Percentiles rank a stretch among this genome's conserved stretches.
Evolutionary conservation across 2,797 vertebrate genomes (phyloP).

Genomic region (Sparidentex hasta): DNA sequence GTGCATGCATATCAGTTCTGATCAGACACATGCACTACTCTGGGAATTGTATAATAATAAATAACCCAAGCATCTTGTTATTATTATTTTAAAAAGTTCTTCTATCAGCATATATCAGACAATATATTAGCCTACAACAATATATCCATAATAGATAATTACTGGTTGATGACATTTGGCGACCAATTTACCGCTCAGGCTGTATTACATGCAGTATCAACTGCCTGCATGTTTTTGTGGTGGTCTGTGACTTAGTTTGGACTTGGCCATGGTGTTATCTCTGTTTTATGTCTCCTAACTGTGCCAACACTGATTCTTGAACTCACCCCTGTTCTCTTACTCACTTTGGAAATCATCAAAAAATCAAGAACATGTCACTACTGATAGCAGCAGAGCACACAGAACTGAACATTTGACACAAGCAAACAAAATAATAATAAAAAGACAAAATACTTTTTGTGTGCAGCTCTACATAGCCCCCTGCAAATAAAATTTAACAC

Average conservation of each 20-base stretch:
- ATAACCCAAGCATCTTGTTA: no score
- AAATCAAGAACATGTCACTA: not conserved
- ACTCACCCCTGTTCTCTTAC: not conserved
- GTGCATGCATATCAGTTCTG: no score
- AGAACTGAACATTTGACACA: not conserved
- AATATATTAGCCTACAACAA: no score
- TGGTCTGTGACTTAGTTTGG: not conserved
- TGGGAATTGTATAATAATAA: no score
- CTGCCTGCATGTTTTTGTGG: not conserved
- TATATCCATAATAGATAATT: no score
- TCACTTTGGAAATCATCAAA: not conserved
- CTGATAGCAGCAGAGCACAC: not conserved
- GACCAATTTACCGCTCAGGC: no score
- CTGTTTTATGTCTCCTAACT: no score
- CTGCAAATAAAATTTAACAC: not conserved
- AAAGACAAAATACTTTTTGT: not conserved
- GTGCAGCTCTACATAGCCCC: not conserved
- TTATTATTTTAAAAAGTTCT: no score
- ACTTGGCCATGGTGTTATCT: no score
- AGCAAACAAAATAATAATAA: not conserved
- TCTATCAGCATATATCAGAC: no score
- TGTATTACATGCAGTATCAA: not conserved
- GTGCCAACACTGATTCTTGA: not conserved
- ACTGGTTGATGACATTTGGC: no score
- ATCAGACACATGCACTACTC: no score